Evolutionary conservation across 1,140 invertebrate genomes (phyloP).

Genomic region (Lucilia sericata): DNA sequence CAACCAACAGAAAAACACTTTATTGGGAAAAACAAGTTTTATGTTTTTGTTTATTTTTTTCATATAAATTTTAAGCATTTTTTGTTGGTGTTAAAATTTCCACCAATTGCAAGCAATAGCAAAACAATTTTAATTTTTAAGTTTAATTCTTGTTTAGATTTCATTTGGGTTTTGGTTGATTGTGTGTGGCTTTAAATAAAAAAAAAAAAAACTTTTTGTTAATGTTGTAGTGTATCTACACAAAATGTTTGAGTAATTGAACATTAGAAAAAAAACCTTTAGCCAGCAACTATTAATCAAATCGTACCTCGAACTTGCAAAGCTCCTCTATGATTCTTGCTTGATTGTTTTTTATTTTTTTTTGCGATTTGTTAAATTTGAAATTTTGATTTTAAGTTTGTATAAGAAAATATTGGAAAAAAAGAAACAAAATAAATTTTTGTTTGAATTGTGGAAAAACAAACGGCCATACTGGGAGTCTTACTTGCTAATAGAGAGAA

Average conservation of each 20-base stretch:
- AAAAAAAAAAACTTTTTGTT: neutral
- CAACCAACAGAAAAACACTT: neutral
- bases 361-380: neutral
- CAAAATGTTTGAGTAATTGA: slow-evolving; percentile 4
- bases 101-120: slow-evolving; percentile 18
- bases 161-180: neutral
- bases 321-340: neutral
- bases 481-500: neutral
- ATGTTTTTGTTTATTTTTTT: neutral
- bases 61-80: neutral
- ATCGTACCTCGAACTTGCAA: slow-evolving; percentile 39
- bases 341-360: slow-evolving; percentile 12
- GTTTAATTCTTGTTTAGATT: slow-evolving; percentile 13
- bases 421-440: neutral
- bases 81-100: slow-evolving; percentile 15
- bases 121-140: neutral
- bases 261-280: slow-evolving; percentile 11
- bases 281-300: slow-evolving; percentile 36
- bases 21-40: slow-evolving; percentile 23
- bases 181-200: neutral
- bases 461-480: neutral
- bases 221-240: neutral
- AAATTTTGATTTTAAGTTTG: neutral
- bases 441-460: no score
- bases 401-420: neutral